Percentiles rank a stretch among this genome's conserved stretches.
Conservation (phyloP, 2,888 invertebrate species). For the Gasteruption jaculator region DNA sequence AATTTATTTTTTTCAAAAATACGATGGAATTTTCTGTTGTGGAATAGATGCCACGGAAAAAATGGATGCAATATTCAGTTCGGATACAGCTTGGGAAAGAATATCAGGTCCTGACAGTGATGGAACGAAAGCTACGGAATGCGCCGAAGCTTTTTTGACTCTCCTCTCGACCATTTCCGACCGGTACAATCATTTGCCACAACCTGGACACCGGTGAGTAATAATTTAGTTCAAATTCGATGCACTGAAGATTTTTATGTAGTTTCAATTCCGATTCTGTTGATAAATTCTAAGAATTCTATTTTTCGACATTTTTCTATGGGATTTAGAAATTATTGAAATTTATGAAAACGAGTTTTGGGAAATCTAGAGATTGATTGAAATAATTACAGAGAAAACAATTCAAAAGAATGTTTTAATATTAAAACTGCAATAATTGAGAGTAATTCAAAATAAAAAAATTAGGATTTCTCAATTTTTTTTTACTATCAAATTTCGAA, state of each 20-base stretch:
- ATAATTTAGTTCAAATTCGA: no score
- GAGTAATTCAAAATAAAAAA: neutral
- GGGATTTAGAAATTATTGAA: no score
- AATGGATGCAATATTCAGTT: conserved; percentile 80
- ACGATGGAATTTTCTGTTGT: no score
- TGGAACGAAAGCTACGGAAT: conserved; percentile 77
- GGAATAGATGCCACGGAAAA: conserved; percentile 78
- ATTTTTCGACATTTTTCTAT: no score
- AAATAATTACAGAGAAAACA: no score
- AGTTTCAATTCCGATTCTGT: no score
- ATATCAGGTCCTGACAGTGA: conserved; percentile 58
- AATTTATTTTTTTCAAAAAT: no score
- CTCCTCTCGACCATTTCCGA: conserved; percentile 83
- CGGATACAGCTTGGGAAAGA: conserved; percentile 65
- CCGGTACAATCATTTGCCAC: conserved; percentile 75
- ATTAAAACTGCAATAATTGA: conserved; percentile 4
- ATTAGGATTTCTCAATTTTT: conserved; percentile 5
- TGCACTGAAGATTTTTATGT: no score
- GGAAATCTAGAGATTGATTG: no score
- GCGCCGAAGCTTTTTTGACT: conserved; percentile 84
- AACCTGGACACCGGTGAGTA: conserved; percentile 72
- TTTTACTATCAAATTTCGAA: neutral
- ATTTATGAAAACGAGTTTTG: no score
- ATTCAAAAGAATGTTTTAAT: no score
- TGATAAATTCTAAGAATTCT: no score